phyloP scores from a whole-genome alignment of 1,140 invertebrate genomes.

The Trichomalopsis sarcophagae region DNA sequence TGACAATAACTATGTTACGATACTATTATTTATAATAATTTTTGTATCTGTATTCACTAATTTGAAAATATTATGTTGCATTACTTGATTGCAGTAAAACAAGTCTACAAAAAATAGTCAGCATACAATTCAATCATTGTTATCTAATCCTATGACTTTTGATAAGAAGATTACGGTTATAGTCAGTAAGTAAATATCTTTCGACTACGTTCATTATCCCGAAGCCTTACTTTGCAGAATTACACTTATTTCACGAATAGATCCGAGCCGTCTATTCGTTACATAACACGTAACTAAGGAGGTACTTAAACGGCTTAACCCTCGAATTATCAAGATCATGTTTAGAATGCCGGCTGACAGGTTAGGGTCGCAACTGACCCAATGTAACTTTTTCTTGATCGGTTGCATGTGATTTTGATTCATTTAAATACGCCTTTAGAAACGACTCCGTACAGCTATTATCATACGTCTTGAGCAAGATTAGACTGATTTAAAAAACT shows the following conservation, averaged over 20 bases:
- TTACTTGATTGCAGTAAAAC: not conserved
- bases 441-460: not conserved
- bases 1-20: too few species aligned
- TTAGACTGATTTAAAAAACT: too few species aligned
- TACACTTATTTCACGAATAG: not conserved
- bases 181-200: not conserved
- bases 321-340: conserved; percentile 29
- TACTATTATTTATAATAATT: too few species aligned
- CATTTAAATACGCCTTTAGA: conserved; percentile 19
- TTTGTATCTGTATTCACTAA: too few species aligned
- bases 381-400: conserved; percentile 2
- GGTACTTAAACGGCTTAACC: conserved; percentile 24
- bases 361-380: conserved; percentile 4
- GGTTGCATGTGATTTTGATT: not conserved
- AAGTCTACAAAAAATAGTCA: not conserved
- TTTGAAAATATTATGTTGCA: too few species aligned
- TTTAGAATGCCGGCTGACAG: not conserved
- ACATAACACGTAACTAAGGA: not conserved
- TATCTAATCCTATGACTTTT: not conserved
- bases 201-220: not conserved
- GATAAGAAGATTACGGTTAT: not conserved
- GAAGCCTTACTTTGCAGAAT: not conserved
- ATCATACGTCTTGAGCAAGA: not conserved
- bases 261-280: not conserved
- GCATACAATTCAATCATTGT: not conserved